Conservation (phyloP, 2,113 vertebrate genomes). For the Perca schrenkii region DNA sequence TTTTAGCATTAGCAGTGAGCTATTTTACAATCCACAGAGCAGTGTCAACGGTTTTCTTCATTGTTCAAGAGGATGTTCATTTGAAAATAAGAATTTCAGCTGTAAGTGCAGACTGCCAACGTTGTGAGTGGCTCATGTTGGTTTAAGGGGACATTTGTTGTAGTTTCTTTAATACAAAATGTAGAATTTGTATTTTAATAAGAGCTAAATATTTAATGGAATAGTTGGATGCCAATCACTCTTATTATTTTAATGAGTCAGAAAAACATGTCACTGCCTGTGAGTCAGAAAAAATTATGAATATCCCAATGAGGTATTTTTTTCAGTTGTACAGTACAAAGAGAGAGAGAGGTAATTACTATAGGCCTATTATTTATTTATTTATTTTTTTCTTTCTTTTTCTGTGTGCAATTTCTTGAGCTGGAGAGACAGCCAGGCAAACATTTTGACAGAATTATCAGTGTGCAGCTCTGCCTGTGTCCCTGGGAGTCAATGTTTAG, state of each 20-base stretch:
- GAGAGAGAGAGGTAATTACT: background rate
- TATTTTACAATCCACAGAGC: background rate
- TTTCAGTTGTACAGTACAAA: background rate
- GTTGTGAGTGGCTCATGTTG: background rate
- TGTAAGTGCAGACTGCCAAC: background rate
- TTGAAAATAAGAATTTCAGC: background rate
- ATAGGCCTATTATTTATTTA: too few species aligned
- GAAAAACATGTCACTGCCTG: background rate
- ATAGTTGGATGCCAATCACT: background rate
- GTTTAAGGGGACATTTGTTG: background rate
- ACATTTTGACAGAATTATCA: constrained; percentile 28
- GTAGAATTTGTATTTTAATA: background rate
- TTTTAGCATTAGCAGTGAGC: background rate
- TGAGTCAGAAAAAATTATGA: background rate
- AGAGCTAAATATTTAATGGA: background rate
- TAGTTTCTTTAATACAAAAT: background rate
- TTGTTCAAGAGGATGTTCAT: background rate
- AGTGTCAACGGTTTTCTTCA: background rate
- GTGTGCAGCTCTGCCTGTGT: constrained; percentile 15
- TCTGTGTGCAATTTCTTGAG: constrained; percentile 1
- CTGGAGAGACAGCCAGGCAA: background rate
- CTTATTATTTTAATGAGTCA: constrained; percentile 11
- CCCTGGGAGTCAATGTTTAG: constrained; percentile 36
- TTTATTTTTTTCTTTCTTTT: too few species aligned
- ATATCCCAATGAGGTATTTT: background rate